These are phyloP conservation scores for Platynereis dumerilii DNA, from an alignment of 2,888 invertebrate species.

Conservation along the genomic window DNA sequence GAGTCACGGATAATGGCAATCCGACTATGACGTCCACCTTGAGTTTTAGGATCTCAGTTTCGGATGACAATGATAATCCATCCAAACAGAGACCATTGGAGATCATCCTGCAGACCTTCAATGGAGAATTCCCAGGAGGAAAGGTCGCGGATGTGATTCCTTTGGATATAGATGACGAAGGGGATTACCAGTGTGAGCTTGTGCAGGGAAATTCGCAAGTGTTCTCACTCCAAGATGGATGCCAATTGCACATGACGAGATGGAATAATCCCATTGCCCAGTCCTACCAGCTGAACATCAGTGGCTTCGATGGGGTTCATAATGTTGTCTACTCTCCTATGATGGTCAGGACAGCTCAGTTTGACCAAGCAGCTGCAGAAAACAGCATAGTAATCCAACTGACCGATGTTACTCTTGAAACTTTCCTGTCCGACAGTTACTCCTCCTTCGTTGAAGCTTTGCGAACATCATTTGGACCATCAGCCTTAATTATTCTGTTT, in stretches of 20 bases:
- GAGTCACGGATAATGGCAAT: conserved; percentile 80
- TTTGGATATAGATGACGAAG: conserved; percentile 87
- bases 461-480: conserved; percentile 65
- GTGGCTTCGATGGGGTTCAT: conserved; percentile 89
- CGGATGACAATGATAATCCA: conserved; percentile 91
- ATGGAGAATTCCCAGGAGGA: conserved; percentile 69
- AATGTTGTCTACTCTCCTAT: conserved; percentile 86
- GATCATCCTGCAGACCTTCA: conserved; percentile 75
- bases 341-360: conserved; percentile 80
- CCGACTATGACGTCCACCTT: conserved; percentile 83
- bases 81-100: conserved; percentile 83
- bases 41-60: conserved; percentile 71
- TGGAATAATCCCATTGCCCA: not conserved
- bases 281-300: conserved; percentile 73
- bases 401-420: conserved; percentile 74
- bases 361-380: conserved; percentile 81
- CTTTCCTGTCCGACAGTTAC: conserved; percentile 81
- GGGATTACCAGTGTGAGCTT: conserved; percentile 81
- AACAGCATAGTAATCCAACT: conserved; percentile 82
- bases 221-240: conserved; percentile 74
- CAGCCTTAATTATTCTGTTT: conserved; percentile 10
- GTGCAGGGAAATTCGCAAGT: conserved; percentile 56
- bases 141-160: conserved; percentile 91
- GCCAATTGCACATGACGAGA: conserved; percentile 75
- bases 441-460: conserved; percentile 76